phyloP scores from a whole-genome alignment of 2,113 vertebrate species.

The Brachionichthys hirsutus region DNA sequence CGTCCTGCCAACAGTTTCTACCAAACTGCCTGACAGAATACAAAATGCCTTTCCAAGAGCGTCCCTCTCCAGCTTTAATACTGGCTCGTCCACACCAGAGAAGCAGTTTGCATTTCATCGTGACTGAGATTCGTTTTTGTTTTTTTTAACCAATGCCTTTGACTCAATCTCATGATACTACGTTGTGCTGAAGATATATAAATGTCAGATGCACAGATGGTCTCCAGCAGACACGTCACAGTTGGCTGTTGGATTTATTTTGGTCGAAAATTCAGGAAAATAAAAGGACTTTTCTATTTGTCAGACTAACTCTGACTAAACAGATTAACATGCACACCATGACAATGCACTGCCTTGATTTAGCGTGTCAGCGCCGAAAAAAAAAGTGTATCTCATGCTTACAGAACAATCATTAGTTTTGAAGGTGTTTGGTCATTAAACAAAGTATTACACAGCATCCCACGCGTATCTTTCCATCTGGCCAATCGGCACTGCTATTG shows the following conservation, averaged over 20 bases:
- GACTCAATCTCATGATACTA: conserved; percentile 11
- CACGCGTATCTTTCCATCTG: too few relatives aligned
- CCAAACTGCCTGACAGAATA: conserved; percentile 44
- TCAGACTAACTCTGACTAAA: too few relatives aligned
- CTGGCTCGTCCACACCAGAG: conserved; percentile 29
- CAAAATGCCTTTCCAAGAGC: conserved; percentile 50
- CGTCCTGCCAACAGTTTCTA: conserved; percentile 42
- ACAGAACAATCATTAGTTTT: too few relatives aligned
- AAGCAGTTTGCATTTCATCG: conserved; percentile 43
- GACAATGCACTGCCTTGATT: too few relatives aligned
- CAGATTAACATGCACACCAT: neutral
- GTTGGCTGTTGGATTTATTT: too few relatives aligned
- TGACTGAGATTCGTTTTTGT: conserved; percentile 2
- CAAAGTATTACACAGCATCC: too few relatives aligned
- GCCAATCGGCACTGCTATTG: too few relatives aligned
- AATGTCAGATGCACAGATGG: conserved; percentile 32
- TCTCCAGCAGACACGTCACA: neutral
- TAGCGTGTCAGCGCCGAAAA: neutral
- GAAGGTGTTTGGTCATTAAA: too few relatives aligned
- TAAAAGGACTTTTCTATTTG: too few relatives aligned
- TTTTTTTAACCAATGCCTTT: conserved; percentile 25
- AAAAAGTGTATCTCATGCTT: neutral
- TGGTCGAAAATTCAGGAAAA: too few relatives aligned
- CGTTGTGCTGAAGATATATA: conserved; percentile 22
- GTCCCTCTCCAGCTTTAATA: conserved; percentile 36